Evolutionary conservation across 2,797 vertebrate genomes (phyloP).

Genomic region (Tympanoctomys barrerae): DNA sequence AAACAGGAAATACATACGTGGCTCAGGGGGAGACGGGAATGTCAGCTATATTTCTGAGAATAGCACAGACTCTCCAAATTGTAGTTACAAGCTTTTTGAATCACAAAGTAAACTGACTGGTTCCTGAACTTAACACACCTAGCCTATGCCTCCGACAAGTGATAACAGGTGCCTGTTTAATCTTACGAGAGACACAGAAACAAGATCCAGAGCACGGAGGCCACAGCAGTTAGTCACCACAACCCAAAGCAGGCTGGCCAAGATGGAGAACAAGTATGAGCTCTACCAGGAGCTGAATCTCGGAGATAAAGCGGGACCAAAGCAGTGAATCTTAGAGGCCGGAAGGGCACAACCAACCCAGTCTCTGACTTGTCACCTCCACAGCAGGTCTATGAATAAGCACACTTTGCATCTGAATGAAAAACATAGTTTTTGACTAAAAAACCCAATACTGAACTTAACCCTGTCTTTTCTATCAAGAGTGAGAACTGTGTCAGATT

Average conservation of each 20-base stretch:
- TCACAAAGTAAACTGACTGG: slow-evolving; percentile 70
- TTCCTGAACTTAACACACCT: slow-evolving; percentile 65
- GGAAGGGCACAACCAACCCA: background rate
- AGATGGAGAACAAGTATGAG: fast-evolving
- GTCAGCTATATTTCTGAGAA: slow-evolving; percentile 23
- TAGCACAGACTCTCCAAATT: slow-evolving; percentile 2
- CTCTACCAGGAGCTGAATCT: background rate
- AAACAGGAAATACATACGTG: slow-evolving; percentile 47
- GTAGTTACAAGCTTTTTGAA: slow-evolving; percentile 47
- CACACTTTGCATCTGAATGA: background rate
- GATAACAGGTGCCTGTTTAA: slow-evolving; percentile 59
- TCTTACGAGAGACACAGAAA: background rate
- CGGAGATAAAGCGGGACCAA: background rate
- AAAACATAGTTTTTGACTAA: slow-evolving; percentile 32
- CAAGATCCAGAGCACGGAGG: background rate
- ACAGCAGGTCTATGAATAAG: slow-evolving; percentile 16
- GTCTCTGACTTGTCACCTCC: background rate
- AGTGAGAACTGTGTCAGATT: background rate
- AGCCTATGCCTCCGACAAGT: slow-evolving; percentile 12
- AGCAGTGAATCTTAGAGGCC: background rate
- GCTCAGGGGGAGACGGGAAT: slow-evolving; percentile 44
- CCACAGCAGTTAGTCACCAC: background rate
- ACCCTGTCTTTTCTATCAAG: background rate
- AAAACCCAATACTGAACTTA: background rate
- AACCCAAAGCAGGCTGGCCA: background rate